phyloP scores from a whole-genome alignment of 2,888 invertebrate genomes.

The Prenolepis imparis region DNA sequence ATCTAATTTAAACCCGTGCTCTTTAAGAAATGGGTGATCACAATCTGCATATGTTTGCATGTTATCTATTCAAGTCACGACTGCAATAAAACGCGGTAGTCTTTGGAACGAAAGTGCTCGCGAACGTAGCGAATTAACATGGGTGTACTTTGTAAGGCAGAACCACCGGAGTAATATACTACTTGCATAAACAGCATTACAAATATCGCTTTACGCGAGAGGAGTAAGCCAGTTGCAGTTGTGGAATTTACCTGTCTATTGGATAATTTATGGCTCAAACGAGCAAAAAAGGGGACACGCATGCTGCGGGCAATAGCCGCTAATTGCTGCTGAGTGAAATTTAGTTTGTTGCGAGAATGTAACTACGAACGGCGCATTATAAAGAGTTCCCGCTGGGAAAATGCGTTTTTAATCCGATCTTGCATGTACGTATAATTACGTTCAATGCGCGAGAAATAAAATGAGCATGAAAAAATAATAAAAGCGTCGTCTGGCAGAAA shows the following conservation, averaged over 20 bases:
- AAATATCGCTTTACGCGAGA: slow-evolving; percentile 19
- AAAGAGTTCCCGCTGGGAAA: background rate
- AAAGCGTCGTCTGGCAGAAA: background rate
- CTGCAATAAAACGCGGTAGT: slow-evolving; percentile 6
- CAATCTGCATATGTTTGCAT: background rate
- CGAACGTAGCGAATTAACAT: slow-evolving; percentile 5
- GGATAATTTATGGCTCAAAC: slow-evolving; percentile 25
- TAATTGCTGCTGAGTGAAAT: slow-evolving; percentile 26
- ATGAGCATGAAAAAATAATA: background rate
- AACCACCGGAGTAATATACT: background rate
- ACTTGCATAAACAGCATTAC: slow-evolving; percentile 17
- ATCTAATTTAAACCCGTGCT: background rate
- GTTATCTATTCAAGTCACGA: slow-evolving; percentile 9
- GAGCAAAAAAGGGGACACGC: background rate
- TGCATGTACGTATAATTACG: background rate
- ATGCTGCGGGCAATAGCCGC: slow-evolving; percentile 13
- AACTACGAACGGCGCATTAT: background rate
- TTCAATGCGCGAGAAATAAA: background rate
- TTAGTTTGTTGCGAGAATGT: slow-evolving; percentile 23
- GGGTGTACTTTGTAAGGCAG: background rate
- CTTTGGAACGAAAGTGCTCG: background rate
- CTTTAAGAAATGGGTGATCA: background rate
- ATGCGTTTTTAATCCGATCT: slow-evolving; percentile 13
- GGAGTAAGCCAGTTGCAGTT: background rate
- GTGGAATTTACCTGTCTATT: background rate